phyloP scores from a whole-genome alignment of 2,888 invertebrate genomes.

The Ormyrus pomaceus region DNA sequence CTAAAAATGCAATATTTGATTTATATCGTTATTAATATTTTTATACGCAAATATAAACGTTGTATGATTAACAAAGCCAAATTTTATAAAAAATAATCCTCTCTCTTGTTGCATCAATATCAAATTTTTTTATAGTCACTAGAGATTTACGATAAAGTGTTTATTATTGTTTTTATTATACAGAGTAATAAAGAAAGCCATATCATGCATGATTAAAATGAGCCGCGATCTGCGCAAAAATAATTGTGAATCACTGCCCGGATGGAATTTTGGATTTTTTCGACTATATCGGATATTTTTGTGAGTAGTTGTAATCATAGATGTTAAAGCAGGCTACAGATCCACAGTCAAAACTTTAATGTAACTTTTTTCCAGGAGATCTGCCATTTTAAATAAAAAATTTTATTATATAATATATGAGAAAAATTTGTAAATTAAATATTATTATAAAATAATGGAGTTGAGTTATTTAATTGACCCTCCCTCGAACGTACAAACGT shows the following conservation, averaged over 20 bases:
- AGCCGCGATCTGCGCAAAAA: not conserved
- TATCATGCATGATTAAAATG: not conserved
- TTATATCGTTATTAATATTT: conserved; percentile 14
- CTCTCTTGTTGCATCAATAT: not conserved
- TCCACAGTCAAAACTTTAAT: conserved; percentile 19
- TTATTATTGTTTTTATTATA: conserved; percentile 21
- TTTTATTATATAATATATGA: conserved; percentile 41
- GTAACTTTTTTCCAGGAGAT: conserved; percentile 34
- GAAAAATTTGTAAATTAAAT: conserved; percentile 54
- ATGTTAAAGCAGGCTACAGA: conserved; percentile 13
- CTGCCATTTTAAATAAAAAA: conserved; percentile 29
- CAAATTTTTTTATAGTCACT: conserved; percentile 25
- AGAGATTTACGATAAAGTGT: conserved; percentile 22
- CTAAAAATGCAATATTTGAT: conserved; percentile 22
- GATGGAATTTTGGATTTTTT: conserved; percentile 34
- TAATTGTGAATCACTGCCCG: conserved; percentile 12
- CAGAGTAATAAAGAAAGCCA: not conserved
- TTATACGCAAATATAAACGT: conserved; percentile 32
- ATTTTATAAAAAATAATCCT: conserved; percentile 9
- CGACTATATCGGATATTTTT: conserved; percentile 27
- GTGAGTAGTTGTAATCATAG: conserved; percentile 9
- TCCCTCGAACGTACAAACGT: not conserved
- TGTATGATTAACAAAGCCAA: conserved; percentile 28
- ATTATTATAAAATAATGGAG: conserved; percentile 37
- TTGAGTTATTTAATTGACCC: conserved; percentile 16